A percentile compares a stretch with the other conserved stretches of the same genome.
These are phyloP conservation scores for Iselma pallidipennis DNA, from an alignment of 2,888 invertebrate genomes.

Conservation along the genomic window DNA sequence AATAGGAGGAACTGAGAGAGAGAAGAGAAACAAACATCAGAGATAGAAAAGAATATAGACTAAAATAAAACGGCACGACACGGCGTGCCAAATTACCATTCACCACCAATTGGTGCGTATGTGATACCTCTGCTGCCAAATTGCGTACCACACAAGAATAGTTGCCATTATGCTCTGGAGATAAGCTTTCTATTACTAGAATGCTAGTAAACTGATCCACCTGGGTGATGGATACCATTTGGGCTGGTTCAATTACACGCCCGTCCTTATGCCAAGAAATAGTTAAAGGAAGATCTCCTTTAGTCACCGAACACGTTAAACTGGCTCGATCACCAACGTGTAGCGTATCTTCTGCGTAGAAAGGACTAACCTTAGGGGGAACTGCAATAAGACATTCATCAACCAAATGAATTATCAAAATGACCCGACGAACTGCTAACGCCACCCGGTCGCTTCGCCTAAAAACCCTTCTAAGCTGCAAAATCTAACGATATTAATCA, in stretches of 20 bases:
- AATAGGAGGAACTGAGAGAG: slow-evolving; percentile 76
- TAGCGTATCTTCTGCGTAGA: slow-evolving; percentile 69
- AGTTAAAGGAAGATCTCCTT: slow-evolving; percentile 75
- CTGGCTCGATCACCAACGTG: slow-evolving; percentile 75
- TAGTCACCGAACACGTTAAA: slow-evolving; percentile 73
- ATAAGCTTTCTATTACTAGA: slow-evolving; percentile 75
- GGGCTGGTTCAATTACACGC: slow-evolving; percentile 65
- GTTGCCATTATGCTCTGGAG: slow-evolving; percentile 77
- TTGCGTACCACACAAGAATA: slow-evolving; percentile 76
- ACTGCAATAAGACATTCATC: slow-evolving; percentile 59
- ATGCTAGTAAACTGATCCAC: slow-evolving; percentile 79
- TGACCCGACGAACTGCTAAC: neutral
- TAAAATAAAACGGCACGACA: slow-evolving; percentile 49
- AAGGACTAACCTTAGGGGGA: slow-evolving; percentile 78
- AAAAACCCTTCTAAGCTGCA: neutral
- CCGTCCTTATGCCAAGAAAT: slow-evolving; percentile 80
- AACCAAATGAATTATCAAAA: slow-evolving; percentile 12
- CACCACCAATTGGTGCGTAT: slow-evolving; percentile 74
- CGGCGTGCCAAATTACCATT: slow-evolving; percentile 69
- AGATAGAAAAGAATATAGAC: slow-evolving; percentile 57
- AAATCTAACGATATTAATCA: slow-evolving; percentile 9
- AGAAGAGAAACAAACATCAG: slow-evolving; percentile 63
- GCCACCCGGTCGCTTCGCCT: neutral
- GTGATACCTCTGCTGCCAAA: slow-evolving; percentile 72
- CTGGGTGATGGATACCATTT: slow-evolving; percentile 68